These are phyloP conservation scores for Styela clava DNA, from an alignment of 23 tunicate species.

Conservation along the genomic window DNA sequence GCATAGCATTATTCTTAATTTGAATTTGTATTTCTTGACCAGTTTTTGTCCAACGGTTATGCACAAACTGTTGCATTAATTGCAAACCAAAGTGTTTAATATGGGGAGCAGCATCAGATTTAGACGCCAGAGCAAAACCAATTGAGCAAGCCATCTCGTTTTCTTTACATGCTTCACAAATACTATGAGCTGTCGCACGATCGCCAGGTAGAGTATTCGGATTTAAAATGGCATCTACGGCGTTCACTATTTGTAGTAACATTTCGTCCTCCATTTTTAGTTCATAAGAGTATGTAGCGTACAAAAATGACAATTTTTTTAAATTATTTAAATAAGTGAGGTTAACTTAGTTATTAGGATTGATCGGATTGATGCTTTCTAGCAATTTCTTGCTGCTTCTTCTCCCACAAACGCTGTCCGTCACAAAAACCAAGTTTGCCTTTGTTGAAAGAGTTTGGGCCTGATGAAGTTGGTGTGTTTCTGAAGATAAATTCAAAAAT, in stretches of 20 bases:
- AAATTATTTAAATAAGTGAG: no score
- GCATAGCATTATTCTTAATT: conserved; percentile 30
- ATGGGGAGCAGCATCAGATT: conserved; percentile 8
- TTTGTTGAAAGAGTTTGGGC: conserved; percentile 95
- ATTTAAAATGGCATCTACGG: conserved; percentile 44
- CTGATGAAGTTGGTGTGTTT: conserved; percentile 91
- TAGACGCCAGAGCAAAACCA: conserved; percentile 47
- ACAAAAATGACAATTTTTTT: no score
- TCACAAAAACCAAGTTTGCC: conserved; percentile 87
- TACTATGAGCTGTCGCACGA: conserved; percentile 44
- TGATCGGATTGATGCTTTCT: conserved; percentile 8
- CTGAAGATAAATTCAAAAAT: conserved; percentile 26
- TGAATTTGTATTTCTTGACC: conserved; percentile 27
- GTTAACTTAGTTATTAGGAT: no score
- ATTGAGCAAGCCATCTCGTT: conserved; percentile 28
- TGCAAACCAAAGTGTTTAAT: conserved; percentile 70
- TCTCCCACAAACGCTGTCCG: conserved; percentile 67
- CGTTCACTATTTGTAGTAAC: conserved; percentile 17
- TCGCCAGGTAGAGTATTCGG: conserved; percentile 22
- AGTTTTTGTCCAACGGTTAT: conserved; percentile 44
- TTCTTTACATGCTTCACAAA: conserved; percentile 59
- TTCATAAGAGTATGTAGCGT: no score
- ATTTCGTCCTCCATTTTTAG: conserved; percentile 34
- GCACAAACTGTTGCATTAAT: conserved; percentile 48
- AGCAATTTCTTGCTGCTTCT: conserved; percentile 48